Evolutionary conservation across 2,888 invertebrate genomes (phyloP), one percentile per base, ranked within the genome.

Genomic region (Dryobotodes eremita): DNA sequence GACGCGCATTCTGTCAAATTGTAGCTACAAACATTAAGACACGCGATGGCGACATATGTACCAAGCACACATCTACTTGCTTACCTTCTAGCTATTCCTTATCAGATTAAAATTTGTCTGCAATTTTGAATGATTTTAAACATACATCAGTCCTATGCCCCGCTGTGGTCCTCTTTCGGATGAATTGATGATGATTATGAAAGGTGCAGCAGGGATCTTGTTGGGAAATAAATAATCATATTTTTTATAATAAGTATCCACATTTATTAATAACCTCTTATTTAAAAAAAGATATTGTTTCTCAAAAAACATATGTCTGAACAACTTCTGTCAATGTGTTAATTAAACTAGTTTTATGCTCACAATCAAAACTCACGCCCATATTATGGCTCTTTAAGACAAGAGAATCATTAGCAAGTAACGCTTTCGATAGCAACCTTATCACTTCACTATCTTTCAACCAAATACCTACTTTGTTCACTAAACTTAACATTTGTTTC

Each of bases 401-500:
- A 64, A 89, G 86, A 48, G 83, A 76, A 80, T 95, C 94, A 77
- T 93, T 95, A 23, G 82, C 84, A 7, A 90, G 82, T 50, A 95
- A 79, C 0, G 94, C 91, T 88, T 94, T 95, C 0, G 88, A 89
- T 62, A 96, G 85, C 20, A 96, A 83, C 57, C 90, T 88, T 4
- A 94, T 88, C 71, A 89, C 88, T 79, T 95, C 95, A 48, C 85
- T 85, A 59, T 91, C 89, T 74, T 89, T 91, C 2, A 91, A 71
- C 15, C 86, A 80, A 20, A 82, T 77, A 59, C 91, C 89, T 65
- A 94, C 90, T 83, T 91, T 94, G 53, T 87, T 91, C 0, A 96
- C 88, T 53, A 96, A 81, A 87, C 89, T 88, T 20, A 93, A 84
- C 79, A 96, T 89, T 87, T 96, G 94, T 65, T 93, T 94, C 85